These are phyloP conservation scores for Petrocephalus schoutedeni DNA, from an alignment of 2,797 vertebrate species.

Conservation along the genomic window DNA sequence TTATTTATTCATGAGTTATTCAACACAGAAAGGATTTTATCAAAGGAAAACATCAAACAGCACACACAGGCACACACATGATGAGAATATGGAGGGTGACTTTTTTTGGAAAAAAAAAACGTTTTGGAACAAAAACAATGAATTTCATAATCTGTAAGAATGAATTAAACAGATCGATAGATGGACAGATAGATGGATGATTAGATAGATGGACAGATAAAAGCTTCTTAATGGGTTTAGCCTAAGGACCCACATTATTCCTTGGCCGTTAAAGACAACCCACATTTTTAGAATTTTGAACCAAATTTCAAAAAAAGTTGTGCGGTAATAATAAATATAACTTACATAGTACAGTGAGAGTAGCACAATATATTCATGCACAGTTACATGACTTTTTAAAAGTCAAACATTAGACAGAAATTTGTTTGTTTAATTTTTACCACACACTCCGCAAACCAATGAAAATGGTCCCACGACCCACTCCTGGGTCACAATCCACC, in stretches of 20 bases:
- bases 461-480: background rate
- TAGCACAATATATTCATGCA: too few relatives aligned
- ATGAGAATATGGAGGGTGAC: background rate
- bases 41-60: background rate
- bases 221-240: too few relatives aligned
- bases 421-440: too few relatives aligned
- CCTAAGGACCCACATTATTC: too few relatives aligned
- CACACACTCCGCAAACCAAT: background rate
- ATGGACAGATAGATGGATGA: background rate
- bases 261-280: too few relatives aligned
- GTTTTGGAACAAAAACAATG: background rate
- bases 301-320: background rate
- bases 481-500: background rate
- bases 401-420: too few relatives aligned
- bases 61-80: background rate
- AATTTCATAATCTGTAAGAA: background rate
- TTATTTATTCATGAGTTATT: slow-evolving; percentile 9
- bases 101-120: background rate
- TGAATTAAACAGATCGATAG: background rate
- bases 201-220: too few relatives aligned
- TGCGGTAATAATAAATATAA: too few relatives aligned
- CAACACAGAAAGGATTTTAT: background rate
- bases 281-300: too few relatives aligned
- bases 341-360: too few relatives aligned
- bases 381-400: too few relatives aligned